phyloP scores from a whole-genome alignment of 2,113 vertebrate genomes.

The Scytalopus superciliaris region DNA sequence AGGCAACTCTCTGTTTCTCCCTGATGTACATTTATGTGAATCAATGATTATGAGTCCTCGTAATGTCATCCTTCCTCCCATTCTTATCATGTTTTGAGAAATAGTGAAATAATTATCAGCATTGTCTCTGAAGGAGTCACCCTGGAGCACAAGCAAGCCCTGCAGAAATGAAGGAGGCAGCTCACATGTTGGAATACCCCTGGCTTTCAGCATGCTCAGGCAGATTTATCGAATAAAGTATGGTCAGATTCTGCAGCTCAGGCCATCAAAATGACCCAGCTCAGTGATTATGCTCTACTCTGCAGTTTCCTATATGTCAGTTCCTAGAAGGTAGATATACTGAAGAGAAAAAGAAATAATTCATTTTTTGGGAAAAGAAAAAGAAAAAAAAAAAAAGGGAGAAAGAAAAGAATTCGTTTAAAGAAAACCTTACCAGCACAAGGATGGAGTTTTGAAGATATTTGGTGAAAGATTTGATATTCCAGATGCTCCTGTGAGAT shows the following conservation, averaged over 20 bases:
- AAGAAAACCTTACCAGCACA: not conserved
- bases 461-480: conserved; percentile 35
- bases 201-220: not conserved
- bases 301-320: not conserved
- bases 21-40: not conserved
- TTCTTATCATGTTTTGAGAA: not conserved
- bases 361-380: rapidly evolving
- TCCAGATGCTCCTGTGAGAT: conserved; percentile 45
- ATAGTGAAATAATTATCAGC: not conserved
- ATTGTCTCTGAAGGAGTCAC: not conserved
- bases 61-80: not conserved
- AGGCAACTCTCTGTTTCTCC: not conserved
- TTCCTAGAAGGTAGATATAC: not conserved
- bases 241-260: not conserved
- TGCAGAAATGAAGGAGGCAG: not conserved
- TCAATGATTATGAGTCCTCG: not conserved
- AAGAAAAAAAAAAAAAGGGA: too few species aligned
- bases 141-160: not conserved
- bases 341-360: not conserved
- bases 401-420: rapidly evolving
- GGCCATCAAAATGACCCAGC: not conserved
- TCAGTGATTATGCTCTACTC: not conserved
- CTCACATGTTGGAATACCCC: not conserved
- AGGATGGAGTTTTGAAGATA: conserved; percentile 16
- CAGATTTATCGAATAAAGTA: not conserved